These are phyloP conservation scores for Scatophagus argus DNA, from an alignment of 2,113 vertebrate genomes.

Conservation along the genomic window DNA sequence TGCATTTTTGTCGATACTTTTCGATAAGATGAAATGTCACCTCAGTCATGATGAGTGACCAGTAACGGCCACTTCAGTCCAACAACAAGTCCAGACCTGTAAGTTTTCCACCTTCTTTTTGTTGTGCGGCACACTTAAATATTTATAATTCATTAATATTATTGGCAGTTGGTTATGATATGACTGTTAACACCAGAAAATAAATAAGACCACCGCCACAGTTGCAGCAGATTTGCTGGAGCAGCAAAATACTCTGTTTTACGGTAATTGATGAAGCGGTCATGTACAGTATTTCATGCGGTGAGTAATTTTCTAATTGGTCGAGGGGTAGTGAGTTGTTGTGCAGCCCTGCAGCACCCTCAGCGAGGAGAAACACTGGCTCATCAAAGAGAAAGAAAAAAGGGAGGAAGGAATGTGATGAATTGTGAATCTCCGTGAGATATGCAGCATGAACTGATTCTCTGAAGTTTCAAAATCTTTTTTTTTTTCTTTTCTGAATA, in stretches of 20 bases:
- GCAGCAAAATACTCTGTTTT: conserved; percentile 75
- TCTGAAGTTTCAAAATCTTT: conserved; percentile 39
- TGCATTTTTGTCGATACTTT: conserved; percentile 44
- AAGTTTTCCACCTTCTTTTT: background rate
- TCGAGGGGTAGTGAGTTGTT: conserved; percentile 52
- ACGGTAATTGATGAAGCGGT: conserved; percentile 79
- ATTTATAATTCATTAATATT: conserved; percentile 72
- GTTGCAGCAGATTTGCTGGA: conserved; percentile 69
- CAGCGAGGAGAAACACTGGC: conserved; percentile 29
- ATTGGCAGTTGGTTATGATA: conserved; percentile 67
- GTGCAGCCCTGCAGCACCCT: conserved; percentile 43
- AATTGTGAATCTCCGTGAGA: conserved; percentile 49
- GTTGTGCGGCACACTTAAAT: conserved; percentile 34
- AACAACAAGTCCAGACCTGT: background rate
- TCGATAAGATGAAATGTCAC: conserved; percentile 27
- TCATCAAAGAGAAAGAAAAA: conserved; percentile 43
- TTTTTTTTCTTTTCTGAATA: conserved; percentile 18
- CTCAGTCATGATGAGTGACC: conserved; percentile 31
- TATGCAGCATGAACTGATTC: conserved; percentile 29
- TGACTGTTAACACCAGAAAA: conserved; percentile 61
- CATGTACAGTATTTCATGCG: conserved; percentile 75
- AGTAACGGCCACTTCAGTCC: background rate
- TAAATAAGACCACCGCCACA: conserved; percentile 64
- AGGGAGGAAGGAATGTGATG: conserved; percentile 20
- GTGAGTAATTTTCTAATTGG: conserved; percentile 83